Evolutionary conservation across 2,113 vertebrate species (phyloP), one percentile per base, ranked within the genome.

Genomic region (Oriolus oriolus): DNA sequence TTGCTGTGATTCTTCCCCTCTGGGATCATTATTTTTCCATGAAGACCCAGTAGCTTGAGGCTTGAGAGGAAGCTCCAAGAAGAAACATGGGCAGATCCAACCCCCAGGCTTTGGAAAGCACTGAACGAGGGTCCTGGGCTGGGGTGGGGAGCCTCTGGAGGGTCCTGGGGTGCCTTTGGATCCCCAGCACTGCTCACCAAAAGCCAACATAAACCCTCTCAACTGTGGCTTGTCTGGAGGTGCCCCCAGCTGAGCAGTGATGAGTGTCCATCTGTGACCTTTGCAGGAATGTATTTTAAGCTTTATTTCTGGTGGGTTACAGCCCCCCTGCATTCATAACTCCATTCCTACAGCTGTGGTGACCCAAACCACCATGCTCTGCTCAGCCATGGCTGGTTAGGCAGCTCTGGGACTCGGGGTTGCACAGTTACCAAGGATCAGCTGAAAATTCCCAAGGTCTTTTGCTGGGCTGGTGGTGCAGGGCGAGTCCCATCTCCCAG

Each of bases 321-420:
- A 83, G 44, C 57, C 54, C 24, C 18, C 11, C 33, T n/a, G 45
- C 8, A 3, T 24, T 84, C 35, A 9, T 11, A 47, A 23, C 9
- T 33, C 23, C 3, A 24, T 41, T 87, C 44, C 82, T 84, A 28
- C 30, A 30, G 42, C 20, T 69, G 28, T 57, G 24, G 50, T 52
- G 64, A 15, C 66, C 47, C 75, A 50, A 77, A 31, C 45, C 60
- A n/a, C 5, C 28, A 2, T 0, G 1, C 27, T 56, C 64, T 56
- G 27, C 22, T 27, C 30, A 12, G n/a, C 0, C 1, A 7, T 13
- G 64, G 37, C 61, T 53, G 57, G 4, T 27, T 4, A 13, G 19
- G 77, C 54, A 57, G 24, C 42, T n/a, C 0, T 56, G 54, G 33
- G 57, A 5, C 28, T 35, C 3, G 1, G 1, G 5, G 37, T 11